Percentiles rank a stretch among this genome's conserved stretches.
Conservation (phyloP, 2,797 vertebrate genomes). For the Gallinago nigripennis region DNA sequence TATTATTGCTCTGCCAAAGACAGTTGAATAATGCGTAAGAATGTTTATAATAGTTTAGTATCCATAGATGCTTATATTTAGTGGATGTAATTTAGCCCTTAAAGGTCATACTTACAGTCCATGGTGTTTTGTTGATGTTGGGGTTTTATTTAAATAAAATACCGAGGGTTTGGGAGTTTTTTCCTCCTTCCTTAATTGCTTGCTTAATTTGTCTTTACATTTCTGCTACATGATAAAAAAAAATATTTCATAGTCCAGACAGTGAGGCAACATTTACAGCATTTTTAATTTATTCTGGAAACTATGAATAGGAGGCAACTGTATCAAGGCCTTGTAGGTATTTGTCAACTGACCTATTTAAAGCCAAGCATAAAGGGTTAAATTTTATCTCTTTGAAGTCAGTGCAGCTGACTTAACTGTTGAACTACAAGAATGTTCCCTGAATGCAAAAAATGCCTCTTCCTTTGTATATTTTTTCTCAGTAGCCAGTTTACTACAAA, state of each 20-base stretch:
- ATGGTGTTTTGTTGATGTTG: background rate
- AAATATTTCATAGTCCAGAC: background rate
- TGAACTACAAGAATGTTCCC: background rate
- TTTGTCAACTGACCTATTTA: background rate
- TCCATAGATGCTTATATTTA: background rate
- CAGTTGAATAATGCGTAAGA: background rate
- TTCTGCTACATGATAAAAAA: background rate
- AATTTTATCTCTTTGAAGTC: background rate
- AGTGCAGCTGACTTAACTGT: background rate
- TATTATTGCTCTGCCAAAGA: background rate
- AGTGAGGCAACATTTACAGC: background rate
- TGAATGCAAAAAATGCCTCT: background rate
- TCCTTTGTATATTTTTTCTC: accelerated
- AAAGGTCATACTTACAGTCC: background rate
- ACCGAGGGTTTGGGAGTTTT: accelerated
- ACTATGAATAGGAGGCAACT: background rate
- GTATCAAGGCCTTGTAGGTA: accelerated
- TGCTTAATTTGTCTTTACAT: background rate
- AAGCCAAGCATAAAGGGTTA: background rate
- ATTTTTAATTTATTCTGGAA: background rate
- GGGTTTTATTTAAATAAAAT: background rate
- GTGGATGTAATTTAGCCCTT: background rate
- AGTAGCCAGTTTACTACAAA: background rate
- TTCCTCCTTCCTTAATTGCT: background rate
- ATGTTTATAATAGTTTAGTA: background rate